These are phyloP conservation scores for Agrypnus murinus DNA, from an alignment of 2,888 invertebrate genomes.

Conservation along the genomic window DNA sequence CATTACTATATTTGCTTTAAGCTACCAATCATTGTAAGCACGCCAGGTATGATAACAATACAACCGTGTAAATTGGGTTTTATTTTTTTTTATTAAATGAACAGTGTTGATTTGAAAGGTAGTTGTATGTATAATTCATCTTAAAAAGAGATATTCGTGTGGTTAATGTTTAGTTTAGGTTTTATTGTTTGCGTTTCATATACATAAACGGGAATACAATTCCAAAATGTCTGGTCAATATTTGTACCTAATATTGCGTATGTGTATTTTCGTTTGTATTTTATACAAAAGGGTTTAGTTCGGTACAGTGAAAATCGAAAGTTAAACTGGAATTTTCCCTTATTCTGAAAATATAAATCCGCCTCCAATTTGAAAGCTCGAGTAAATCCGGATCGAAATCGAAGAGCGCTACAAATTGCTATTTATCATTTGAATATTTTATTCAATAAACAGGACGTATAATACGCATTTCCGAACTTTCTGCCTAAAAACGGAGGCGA, in stretches of 20 bases:
- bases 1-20: too few species aligned
- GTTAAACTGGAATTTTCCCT: not conserved
- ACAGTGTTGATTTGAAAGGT: too few species aligned
- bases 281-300: constrained; percentile 1
- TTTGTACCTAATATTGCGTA: not conserved
- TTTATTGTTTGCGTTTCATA: constrained; percentile 7
- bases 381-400: constrained; percentile 16
- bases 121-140: too few species aligned
- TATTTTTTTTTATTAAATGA: too few species aligned
- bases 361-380: not conserved
- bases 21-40: too few species aligned
- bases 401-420: constrained; percentile 12
- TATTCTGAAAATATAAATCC: not conserved
- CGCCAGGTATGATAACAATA: too few species aligned
- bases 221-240: constrained; percentile 7
- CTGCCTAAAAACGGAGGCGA: not conserved
- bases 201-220: not conserved
- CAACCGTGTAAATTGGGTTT: too few species aligned
- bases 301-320: constrained; percentile 3
- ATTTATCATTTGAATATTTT: constrained; percentile 17
- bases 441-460: constrained; percentile 7
- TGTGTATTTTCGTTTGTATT: not conserved
- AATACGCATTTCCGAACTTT: not conserved
- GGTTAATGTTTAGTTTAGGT: not conserved
- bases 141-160: too few species aligned